phyloP scores from a whole-genome alignment of 2,888 invertebrate genomes.

The Anaspis maculata region DNA sequence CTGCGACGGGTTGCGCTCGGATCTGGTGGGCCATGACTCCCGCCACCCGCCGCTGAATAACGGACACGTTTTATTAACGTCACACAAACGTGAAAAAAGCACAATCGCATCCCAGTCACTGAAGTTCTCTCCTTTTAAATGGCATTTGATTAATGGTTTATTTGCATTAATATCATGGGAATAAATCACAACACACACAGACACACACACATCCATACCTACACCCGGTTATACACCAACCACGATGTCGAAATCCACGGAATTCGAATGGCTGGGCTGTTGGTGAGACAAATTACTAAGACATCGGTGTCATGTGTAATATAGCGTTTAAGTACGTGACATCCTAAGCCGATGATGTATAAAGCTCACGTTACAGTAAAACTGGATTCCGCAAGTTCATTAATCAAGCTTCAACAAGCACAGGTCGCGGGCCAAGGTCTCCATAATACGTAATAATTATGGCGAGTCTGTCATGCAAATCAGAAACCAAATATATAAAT shows the following conservation, averaged over 20 bases:
- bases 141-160: conserved; percentile 8
- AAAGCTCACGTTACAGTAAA: conserved; percentile 29
- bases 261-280: conserved; percentile 14
- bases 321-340: conserved; percentile 22
- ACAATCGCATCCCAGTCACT: too few relatives aligned
- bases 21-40: too few relatives aligned
- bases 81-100: too few relatives aligned
- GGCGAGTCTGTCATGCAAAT: conserved; percentile 19
- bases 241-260: conserved; percentile 8
- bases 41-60: too few relatives aligned
- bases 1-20: conserved; percentile 3
- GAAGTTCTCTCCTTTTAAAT: conserved; percentile 2
- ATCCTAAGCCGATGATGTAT: conserved; percentile 28
- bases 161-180: conserved; percentile 6
- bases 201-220: too few relatives aligned
- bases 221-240: too few relatives aligned
- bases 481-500: too few relatives aligned
- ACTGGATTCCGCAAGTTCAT: conserved; percentile 28
- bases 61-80: too few relatives aligned
- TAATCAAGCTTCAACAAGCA: conserved; percentile 28
- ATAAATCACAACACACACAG: conserved; percentile 16
- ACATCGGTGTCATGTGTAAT: conserved; percentile 24
- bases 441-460: conserved; percentile 20
- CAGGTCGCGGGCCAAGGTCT: conserved; percentile 20
- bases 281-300: conserved; percentile 21